Evolutionary conservation across 2,888 invertebrate species (phyloP), one percentile per base, ranked within the genome.

Genomic region (Epistrophella euchroma): DNA sequence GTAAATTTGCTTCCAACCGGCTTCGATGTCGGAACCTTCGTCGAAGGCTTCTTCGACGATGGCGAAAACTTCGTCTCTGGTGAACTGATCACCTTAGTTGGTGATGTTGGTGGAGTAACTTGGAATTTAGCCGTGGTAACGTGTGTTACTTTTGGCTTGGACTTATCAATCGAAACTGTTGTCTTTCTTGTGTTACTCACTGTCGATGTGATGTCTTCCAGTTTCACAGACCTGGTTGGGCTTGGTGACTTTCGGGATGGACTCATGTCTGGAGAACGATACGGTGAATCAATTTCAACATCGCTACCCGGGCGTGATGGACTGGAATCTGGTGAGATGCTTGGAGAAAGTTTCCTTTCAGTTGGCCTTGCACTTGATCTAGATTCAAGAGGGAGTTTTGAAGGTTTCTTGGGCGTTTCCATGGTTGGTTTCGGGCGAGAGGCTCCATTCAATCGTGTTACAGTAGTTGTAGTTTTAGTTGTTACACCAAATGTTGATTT

Each of bases 311-410:
- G 81, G 7, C 86, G 80, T 6, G 87, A 87, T 91, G 89, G 93
- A 92, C 19, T 89, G 88, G 35, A 90, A 17, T 86, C 87, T 73
- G 89, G 89, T 52, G 90, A 90, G 43, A 90, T 89, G 88, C 93
- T 93, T 88, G 91, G 93, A 0, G 90, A 58, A 17, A 13, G 62
- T 45, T 62, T 83, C 50, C 74, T 78, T n/a, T 75, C 79, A 10
- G 83, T 68, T 6, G 62, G 52, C 22, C 79, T 75, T 22, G 68
- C 52, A 13, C 55, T 66, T 17, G 80, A 76, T 17, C 85, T 81
- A 10, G 60, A 19, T 1, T 52, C 52, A 10, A 28, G 17, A 17
- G 66, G 75, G 2, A 45, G 52, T 50, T 72, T 93, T 3, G 89
- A 89, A 32, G 76, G 68, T 7, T 58, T 75, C 5, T 66, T 76